Percentiles rank a stretch among this genome's conserved stretches.
phyloP scores from a whole-genome alignment of 2,888 invertebrate genomes.

The Eumerus sabulonum region DNA sequence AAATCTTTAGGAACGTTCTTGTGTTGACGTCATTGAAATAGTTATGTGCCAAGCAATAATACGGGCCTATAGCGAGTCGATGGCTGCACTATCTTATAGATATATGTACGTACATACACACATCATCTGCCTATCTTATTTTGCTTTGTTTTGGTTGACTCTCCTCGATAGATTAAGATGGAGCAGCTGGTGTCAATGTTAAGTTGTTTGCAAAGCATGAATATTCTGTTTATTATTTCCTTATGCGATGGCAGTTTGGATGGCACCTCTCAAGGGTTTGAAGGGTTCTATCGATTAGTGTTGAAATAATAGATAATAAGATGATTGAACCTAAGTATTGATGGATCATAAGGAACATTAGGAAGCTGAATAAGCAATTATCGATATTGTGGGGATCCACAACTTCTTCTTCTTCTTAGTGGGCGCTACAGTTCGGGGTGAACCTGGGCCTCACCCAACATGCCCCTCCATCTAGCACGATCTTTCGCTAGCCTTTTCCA shows the following conservation, averaged over 20 bases:
- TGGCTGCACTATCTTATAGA: neutral
- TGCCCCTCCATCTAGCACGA: no score
- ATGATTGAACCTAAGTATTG: no score
- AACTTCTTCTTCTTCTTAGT: no score
- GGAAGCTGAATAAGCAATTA: no score
- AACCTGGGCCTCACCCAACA: no score
- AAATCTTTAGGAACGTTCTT: constrained; percentile 42
- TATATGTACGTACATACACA: neutral
- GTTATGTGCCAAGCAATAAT: constrained; percentile 25
- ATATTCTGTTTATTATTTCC: constrained; percentile 57
- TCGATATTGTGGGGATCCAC: no score
- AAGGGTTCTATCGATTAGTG: constrained; percentile 2
- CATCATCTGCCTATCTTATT: neutral
- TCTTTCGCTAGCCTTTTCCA: no score
- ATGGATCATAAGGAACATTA: no score
- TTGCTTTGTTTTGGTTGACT: constrained; percentile 31
- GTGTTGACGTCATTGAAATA: constrained; percentile 16
- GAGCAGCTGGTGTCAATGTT: constrained; percentile 18
- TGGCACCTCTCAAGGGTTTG: constrained; percentile 7
- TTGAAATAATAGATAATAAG: no score
- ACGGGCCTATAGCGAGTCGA: neutral
- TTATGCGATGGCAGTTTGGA: constrained; percentile 19
- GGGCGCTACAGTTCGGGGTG: no score
- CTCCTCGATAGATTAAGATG: neutral
- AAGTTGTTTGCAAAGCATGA: constrained; percentile 50